Base-by-base conservation (phyloP, 30 jellyfish, hydroid and myxozoan species). In the Nemopilema nomurai region DNA sequence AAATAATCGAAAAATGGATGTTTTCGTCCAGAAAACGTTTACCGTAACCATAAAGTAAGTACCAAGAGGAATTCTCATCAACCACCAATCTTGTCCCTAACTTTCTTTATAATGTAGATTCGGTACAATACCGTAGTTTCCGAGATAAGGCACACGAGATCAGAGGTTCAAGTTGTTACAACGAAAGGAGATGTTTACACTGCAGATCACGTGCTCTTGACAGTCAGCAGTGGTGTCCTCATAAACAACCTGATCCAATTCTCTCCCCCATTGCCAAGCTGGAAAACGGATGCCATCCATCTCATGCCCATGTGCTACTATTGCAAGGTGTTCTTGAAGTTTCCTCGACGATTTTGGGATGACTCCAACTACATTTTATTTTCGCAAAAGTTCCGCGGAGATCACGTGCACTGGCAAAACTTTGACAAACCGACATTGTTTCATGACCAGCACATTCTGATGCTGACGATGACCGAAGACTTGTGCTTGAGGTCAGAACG, bases 261-360 rank as follows among this genome's bases (percentile, higher is more conserved):
- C 71, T 62, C 53, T 17, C 97, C 97, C 20, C 24, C 72, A 6
- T 83, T 91, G 51, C 97, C 97, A 0, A 78, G 69, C 8, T 91
- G 97, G 97, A 91, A 91, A 68, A 70, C 67, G 76, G 93, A 91
- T 33, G 90, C 94, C 33, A 32, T 85, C 17, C 65, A 85, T 16
- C 68, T 81, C 0, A 41, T 75, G 51, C 90, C 92, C 50, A 85
- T 81, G 90, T 49, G 82, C 32, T 82, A 91, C 62, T 73, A 85
- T 76, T 91, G 97, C 77, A 91, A 91, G 74, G 79, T 91, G 65
- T 91, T 66, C 82, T 0, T 86, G 69, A 79, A 81, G 24, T 91
- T 91, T 41, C 97, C 97, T 1, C 17, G 29, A 65, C 74, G 78
- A 20, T 91, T 91, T 62, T 91, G 97, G 97, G 97, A 91, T 28